Conservation (phyloP, 2,888 invertebrate species). For the Chrysolina americana region DNA sequence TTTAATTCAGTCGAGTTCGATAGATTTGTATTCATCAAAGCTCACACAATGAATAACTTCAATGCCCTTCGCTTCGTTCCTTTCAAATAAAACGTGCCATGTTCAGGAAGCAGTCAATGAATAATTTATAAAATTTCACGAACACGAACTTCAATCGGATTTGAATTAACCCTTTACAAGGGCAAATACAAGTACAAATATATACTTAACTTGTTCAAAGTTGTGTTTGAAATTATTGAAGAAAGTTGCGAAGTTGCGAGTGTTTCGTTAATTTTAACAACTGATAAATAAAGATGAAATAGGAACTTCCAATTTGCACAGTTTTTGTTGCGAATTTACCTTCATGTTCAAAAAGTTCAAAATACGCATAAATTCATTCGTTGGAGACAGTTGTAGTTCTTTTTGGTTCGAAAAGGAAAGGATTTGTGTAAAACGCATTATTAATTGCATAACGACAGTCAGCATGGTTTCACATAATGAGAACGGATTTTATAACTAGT, state of each 20-base stretch:
- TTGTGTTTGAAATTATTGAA: no score
- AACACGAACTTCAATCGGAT: neutral
- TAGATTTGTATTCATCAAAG: conserved; percentile 3
- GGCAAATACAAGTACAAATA: neutral
- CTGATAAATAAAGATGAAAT: no score
- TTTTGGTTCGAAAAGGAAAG: no score
- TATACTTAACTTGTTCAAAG: no score
- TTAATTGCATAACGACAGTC: neutral
- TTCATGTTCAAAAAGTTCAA: no score
- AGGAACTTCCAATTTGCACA: no score
- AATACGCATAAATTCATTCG: no score
- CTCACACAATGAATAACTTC: neutral
- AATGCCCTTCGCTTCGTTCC: neutral
- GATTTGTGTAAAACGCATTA: no score
- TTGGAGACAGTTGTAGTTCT: no score
- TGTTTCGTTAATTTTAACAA: no score
- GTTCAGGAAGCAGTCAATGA: neutral
- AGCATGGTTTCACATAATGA: neutral
- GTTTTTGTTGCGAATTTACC: no score
- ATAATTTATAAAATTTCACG: neutral
- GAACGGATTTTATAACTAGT: neutral
- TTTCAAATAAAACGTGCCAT: neutral
- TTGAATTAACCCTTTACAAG: neutral
- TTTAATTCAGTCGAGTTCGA: neutral
- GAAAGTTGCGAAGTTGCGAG: no score